These are phyloP conservation scores for Noctua fimbriata DNA, from an alignment of 2,888 invertebrate species.

Conservation along the genomic window DNA sequence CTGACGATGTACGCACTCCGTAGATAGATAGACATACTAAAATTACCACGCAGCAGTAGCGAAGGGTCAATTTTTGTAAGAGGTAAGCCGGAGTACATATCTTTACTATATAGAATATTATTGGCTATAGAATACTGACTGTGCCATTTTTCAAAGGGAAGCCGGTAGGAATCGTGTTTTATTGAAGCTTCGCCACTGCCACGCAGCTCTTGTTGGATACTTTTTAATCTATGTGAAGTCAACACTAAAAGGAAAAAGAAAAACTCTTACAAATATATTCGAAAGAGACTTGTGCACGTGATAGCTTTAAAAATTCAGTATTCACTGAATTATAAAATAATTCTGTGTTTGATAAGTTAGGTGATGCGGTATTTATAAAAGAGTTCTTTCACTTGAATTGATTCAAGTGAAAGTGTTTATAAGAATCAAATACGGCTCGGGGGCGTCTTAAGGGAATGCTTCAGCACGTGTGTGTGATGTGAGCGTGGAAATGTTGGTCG, in stretches of 20 bases:
- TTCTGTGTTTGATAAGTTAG: not conserved
- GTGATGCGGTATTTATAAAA: not conserved
- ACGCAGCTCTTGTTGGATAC: not conserved
- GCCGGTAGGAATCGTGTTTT: too few relatives aligned
- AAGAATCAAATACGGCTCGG: not conserved
- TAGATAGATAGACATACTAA: not conserved
- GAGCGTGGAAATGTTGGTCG: not conserved
- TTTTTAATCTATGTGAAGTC: not conserved
- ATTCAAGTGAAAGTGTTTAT: not conserved
- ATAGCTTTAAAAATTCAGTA: not conserved
- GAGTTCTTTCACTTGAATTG: not conserved
- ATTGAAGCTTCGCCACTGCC: too few relatives aligned
- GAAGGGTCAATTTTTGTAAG: too few relatives aligned
- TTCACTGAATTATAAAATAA: not conserved
- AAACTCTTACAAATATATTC: too few relatives aligned
- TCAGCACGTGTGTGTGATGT: slow-evolving; percentile 34
- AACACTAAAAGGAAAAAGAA: not conserved
- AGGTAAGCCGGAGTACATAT: too few relatives aligned
- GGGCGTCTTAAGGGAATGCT: slow-evolving; percentile 9
- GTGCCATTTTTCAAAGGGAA: too few relatives aligned
- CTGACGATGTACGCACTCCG: not conserved
- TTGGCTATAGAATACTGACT: too few relatives aligned
- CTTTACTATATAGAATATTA: too few relatives aligned
- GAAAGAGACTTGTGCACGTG: not conserved
- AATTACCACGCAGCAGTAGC: not conserved